Conservation (phyloP, 2,113 vertebrate species). For the Xyliphius kryptos region DNA sequence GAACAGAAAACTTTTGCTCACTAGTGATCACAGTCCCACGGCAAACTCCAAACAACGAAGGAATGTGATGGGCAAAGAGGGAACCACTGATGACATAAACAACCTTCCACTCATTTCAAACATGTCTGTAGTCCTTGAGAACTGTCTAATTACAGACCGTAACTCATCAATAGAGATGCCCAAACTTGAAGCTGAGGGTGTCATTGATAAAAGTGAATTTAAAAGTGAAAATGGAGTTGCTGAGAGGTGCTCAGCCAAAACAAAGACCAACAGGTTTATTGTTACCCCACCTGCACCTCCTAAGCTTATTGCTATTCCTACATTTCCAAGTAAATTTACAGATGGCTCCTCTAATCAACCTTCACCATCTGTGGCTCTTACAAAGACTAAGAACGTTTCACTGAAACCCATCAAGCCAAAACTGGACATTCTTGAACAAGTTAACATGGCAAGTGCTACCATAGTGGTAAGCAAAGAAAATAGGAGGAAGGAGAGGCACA, state of each 20-base stretch:
- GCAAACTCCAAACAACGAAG: constrained; percentile 79
- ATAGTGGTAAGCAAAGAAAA: constrained; percentile 85
- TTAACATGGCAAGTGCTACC: constrained; percentile 79
- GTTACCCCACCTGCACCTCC: constrained; percentile 88
- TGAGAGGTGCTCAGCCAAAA: constrained; percentile 86
- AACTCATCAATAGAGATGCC: constrained; percentile 85
- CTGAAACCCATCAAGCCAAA: constrained; percentile 97
- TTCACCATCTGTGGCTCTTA: constrained; percentile 80
- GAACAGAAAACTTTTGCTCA: constrained; percentile 78
- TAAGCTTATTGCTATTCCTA: constrained; percentile 87
- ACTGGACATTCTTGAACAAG: constrained; percentile 86
- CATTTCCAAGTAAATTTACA: constrained; percentile 72
- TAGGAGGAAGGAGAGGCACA: constrained; percentile 91
- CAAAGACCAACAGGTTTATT: constrained; percentile 83
- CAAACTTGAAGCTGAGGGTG: constrained; percentile 90
- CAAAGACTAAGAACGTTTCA: constrained; percentile 84
- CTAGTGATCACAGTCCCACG: constrained; percentile 67
- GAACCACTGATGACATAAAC: constrained; percentile 75
- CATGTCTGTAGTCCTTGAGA: constrained; percentile 86
- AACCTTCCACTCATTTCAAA: constrained; percentile 93
- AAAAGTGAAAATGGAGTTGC: constrained; percentile 83
- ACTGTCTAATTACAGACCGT: constrained; percentile 79
- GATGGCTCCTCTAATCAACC: constrained; percentile 74
- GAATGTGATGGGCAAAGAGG: constrained; percentile 85
- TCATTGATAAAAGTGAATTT: constrained; percentile 88